Evolutionary conservation across 2,113 vertebrate species (phyloP), one percentile per base, ranked within the genome.

Genomic region (Raja brachyura): DNA sequence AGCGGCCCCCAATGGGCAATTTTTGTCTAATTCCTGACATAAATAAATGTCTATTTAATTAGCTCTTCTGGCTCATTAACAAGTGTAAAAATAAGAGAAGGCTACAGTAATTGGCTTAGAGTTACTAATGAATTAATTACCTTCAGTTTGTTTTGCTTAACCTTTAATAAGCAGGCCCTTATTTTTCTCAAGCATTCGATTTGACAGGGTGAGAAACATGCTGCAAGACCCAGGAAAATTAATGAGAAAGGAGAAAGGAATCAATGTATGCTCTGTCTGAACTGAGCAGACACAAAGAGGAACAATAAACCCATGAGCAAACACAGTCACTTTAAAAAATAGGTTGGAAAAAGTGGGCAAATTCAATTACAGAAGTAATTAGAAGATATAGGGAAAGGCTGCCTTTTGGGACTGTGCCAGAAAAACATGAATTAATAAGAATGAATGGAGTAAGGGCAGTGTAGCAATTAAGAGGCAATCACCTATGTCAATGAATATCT

Each of bases 311-410:
- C 96, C 94, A 96, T 95, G 98, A 98, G 99, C 98, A 99, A 99
- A 99, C 98, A 97, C 96, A 99, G 97, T 97, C 97, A 97, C 97
- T 98, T 98, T 98, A 98, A 98, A 96, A 98, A 98, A 98, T 97
- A 98, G 97, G 97, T 97, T 96, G 97, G 98, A 98, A 98, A 99
- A 98, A 98, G 98, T 98, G 97, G 98, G 98, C 98, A 99, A 99
- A 99, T 99, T 99, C 98, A 99, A 99, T 99, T 99, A 99, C 97
- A 98, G 98, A 99, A 99, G 98, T 99, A 99, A 99, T 99, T 99
- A 99, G 98, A 97, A 99, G 99, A 99, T 99, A 99, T 97, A 99
- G 98, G 98, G 97, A 97, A 97, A 97, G 98, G 97, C 97, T 97
- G 98, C 96, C 96, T 97, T 98, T 97, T 98, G 98, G 97, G 96